Evolutionary conservation across 2,888 invertebrate genomes (phyloP), one percentile per base, ranked within the genome.

Genomic region (Linnaemya tessellans): DNA sequence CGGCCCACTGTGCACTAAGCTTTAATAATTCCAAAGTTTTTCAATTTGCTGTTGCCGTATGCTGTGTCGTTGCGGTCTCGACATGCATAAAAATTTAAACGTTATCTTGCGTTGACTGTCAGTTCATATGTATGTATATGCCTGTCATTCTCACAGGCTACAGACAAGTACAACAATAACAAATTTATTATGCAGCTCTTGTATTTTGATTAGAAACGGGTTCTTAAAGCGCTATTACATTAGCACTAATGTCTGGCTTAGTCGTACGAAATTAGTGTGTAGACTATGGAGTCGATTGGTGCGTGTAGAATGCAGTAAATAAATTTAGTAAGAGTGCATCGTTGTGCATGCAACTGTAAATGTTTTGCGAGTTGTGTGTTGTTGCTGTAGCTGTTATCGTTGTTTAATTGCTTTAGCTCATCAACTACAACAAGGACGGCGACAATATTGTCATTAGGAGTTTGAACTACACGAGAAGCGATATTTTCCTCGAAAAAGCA

Each of bases 171-270:
- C 30, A n/a, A 7, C 49, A 65, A 35, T 49, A 74, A 67, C n/a
- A 64, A 79, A 35, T 71, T 82, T 54, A 85, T 82, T 75, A 74
- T 81, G 74, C 73, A 75, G 74, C 67, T 71, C 51, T 60, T 64
- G 65, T 67, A 30, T 75, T 75, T 75, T 62, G 75, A 79, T 85
- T 85, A 82, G 64, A 71, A 82, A 85, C 82, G 71, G 54, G 68
- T 85, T 82, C 85, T 85, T 80, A 82, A 75, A 85, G 60, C 71
- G 75, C 75, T 79, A 71, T 85, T 80, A 82, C 82, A 85, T 85
- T 85, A 80, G 82, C 85, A 85, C 85, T 75, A 71, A 82, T 85
- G 82, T 82, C 75, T 65, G 67, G 79, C 79, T 85, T 85, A 82
- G 75, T 65, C 10, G 51, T 15, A 25, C 62, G 43, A 64, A 58